Evolutionary conservation across 2,888 invertebrate genomes (phyloP).

Genomic region (Teleogryllus oceanicus): DNA sequence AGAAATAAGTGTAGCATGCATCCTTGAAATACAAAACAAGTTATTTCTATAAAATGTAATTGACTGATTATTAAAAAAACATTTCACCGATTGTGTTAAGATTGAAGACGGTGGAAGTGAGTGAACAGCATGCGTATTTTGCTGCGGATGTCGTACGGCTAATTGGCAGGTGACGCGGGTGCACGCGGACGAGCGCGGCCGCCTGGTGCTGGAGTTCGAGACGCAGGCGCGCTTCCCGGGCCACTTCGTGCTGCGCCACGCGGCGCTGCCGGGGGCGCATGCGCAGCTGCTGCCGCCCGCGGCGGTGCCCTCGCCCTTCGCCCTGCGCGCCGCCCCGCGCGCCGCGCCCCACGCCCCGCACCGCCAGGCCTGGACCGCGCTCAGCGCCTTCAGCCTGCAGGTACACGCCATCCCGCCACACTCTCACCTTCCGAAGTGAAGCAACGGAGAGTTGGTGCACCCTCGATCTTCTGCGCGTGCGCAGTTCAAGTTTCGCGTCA

Average conservation of each 20-base stretch:
- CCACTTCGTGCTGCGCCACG: constrained; percentile 12
- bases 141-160: too few species aligned
- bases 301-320: constrained; percentile 3
- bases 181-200: constrained; percentile 21
- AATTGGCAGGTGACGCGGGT: neutral
- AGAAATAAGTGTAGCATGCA: too few species aligned
- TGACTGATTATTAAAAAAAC: too few species aligned
- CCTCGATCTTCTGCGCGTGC: too few species aligned
- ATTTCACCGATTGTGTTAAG: too few species aligned
- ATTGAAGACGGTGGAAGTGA: too few species aligned
- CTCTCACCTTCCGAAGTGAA: too few species aligned
- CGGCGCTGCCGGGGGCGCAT: neutral
- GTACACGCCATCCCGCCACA: neutral
- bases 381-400: neutral
- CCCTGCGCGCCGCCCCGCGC: neutral
- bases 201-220: constrained; percentile 6
- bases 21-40: too few species aligned
- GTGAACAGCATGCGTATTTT: too few species aligned
- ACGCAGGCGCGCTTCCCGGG: constrained; percentile 21
- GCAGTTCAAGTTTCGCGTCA: too few species aligned
- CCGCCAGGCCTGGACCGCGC: neutral
- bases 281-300: constrained; percentile 19
- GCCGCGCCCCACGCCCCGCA: neutral
- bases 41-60: too few species aligned
- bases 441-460: too few species aligned